Base-by-base conservation (phyloP, 2,888 invertebrate species). In the Drosophila heteroneura region DNA sequence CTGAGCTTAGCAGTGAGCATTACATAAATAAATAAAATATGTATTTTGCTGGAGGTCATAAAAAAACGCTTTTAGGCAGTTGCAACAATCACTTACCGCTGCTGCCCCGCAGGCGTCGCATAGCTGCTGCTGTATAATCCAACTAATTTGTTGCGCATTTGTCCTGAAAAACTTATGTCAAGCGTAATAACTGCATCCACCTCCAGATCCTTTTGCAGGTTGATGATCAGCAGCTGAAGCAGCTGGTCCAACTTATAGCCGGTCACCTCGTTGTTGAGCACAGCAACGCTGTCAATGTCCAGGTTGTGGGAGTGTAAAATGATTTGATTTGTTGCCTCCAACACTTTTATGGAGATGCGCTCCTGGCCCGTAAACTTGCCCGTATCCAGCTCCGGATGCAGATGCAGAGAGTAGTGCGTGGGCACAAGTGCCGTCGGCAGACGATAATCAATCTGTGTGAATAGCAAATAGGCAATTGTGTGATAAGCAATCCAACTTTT, bases 81-180 rank as follows among this genome's bases (percentile, higher is more conserved):
- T 0, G 0, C 3, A 12, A 5, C 22, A 4, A 47, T 41, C 10
- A 92, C 69, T 93, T 82, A 94, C 96, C 95, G 94, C 71, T 74
- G 93, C 14, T 87, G 79, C 9, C 92, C 92, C 30, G 89, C 78
- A 12, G 84, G 90, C 76, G 94, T 92, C 62, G 92, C 93, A 76
- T 97, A 96, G 9, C 94, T 94, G 70, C 97, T 97, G 79, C 95
- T 95, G 92, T 97, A 97, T 66, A 97, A 94, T 6, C 97, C 97
- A 65, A 96, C 95, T 85, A 97, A 96, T 77, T 95, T 95, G 74
- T 95, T 94, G 33, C 94, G 95, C 91, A 96, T 94, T 74, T 94
- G 94, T 0, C 97, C 97, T 73, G 93, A 93, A 87, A 96, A 97
- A 44, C 95, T 93, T 53, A 97, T 94, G 51, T 93, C 90, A 19